Conservation (phyloP, 2,797 vertebrate genomes). For the Hyperoplus immaculatus region DNA sequence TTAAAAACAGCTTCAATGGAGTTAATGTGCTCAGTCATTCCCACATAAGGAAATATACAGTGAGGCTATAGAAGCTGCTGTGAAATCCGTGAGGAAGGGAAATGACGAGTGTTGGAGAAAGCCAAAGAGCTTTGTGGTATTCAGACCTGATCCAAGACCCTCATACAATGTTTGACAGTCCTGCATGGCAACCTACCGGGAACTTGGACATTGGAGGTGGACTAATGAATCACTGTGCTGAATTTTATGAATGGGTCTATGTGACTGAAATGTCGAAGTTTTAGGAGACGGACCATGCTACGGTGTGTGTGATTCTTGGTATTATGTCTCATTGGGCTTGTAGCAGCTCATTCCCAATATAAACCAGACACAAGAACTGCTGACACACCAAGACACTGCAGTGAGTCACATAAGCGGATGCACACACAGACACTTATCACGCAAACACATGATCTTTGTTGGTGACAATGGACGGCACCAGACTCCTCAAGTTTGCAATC, state of each 20-base stretch:
- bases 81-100: constrained; percentile 22
- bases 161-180: background rate
- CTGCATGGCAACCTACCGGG: too few species aligned
- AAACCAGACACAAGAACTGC: constrained; percentile 23
- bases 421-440: constrained; percentile 22
- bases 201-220: background rate
- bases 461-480: constrained; percentile 38
- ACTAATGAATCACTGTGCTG: background rate
- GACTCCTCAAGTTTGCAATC: constrained; percentile 24
- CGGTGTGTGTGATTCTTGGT: background rate
- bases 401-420: constrained; percentile 61
- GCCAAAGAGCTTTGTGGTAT: constrained; percentile 16
- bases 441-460: constrained; percentile 28
- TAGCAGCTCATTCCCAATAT: constrained; percentile 32
- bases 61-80: constrained; percentile 20
- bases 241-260: background rate
- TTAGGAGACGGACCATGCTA: background rate
- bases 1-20: constrained; percentile 42
- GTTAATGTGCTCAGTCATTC: constrained; percentile 23
- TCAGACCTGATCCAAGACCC: background rate
- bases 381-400: constrained; percentile 28
- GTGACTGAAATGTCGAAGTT: background rate
- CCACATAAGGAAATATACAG: constrained; percentile 29
- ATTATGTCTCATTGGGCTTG: constrained; percentile 32
- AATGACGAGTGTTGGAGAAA: constrained; percentile 2